phyloP scores from a whole-genome alignment of 2,113 vertebrate genomes.

The Butorides virescens region DNA sequence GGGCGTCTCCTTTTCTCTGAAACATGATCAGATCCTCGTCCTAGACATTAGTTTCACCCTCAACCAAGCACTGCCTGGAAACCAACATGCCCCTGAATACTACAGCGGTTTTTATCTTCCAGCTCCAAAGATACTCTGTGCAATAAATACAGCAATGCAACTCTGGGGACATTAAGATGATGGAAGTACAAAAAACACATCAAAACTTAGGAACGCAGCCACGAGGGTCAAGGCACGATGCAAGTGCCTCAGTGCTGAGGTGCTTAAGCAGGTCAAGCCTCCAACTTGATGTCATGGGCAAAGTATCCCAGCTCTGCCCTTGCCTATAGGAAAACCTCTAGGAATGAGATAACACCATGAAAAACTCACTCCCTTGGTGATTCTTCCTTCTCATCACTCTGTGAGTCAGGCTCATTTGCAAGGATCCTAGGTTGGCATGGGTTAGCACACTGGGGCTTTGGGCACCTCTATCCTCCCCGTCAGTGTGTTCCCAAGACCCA shows the following conservation, averaged over 20 bases:
- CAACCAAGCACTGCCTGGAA: background rate
- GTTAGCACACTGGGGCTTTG: background rate
- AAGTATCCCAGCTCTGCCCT: background rate
- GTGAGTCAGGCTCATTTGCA: background rate
- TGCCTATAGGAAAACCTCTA: background rate
- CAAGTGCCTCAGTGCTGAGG: background rate
- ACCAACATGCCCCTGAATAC: background rate
- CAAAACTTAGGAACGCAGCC: background rate
- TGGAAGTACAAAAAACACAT: background rate
- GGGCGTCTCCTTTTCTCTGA: background rate
- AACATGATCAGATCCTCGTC: background rate
- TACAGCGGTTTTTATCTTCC: background rate
- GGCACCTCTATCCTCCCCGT: fast-evolving
- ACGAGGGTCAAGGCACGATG: background rate
- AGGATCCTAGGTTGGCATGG: background rate
- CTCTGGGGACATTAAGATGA: background rate
- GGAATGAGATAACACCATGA: background rate
- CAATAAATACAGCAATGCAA: background rate
- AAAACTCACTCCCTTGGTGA: background rate
- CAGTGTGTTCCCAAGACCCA: background rate
- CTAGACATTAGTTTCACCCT: background rate
- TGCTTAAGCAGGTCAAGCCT: background rate
- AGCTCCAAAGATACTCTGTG: background rate
- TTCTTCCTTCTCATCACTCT: background rate
- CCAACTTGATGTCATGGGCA: background rate